A percentile compares a stretch with the other conserved stretches of the same genome.
phyloP scores from a whole-genome alignment of 2,113 vertebrate species.

The Hyperopisus bebe region DNA sequence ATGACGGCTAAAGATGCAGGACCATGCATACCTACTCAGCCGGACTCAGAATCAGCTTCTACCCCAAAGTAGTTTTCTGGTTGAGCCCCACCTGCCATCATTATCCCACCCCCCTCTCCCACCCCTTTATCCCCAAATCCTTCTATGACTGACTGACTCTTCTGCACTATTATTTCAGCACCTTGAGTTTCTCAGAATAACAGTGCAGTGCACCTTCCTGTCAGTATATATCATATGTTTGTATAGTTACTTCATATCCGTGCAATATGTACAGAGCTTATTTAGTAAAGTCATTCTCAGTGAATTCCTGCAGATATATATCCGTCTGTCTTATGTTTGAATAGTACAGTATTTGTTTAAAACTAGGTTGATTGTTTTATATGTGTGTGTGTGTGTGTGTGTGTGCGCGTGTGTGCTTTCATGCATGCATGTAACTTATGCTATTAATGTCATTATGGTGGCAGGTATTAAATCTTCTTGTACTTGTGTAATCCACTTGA shows the following conservation, averaged over 20 bases:
- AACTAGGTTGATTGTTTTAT: background rate
- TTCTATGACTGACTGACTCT: background rate
- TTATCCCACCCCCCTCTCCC: background rate
- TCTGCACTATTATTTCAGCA: background rate
- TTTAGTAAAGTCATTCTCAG: background rate
- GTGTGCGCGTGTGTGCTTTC: background rate
- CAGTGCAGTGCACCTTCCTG: background rate
- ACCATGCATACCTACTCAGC: background rate
- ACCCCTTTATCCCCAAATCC: background rate
- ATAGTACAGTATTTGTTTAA: background rate
- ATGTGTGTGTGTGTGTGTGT: background rate
- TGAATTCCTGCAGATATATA: background rate
- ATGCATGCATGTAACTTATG: background rate
- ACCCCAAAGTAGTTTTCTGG: background rate
- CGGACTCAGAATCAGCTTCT: background rate
- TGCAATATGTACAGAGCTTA: background rate
- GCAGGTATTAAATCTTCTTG: background rate
- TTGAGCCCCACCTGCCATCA: background rate
- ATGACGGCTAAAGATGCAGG: background rate
- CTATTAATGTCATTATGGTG: background rate
- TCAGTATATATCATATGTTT: background rate
- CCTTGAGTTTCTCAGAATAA: background rate
- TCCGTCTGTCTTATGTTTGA: background rate
- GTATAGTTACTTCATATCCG: background rate
- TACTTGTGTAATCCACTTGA: background rate